A percentile compares a stretch with the other conserved stretches of the same genome.
Evolutionary conservation across 2,888 invertebrate genomes (phyloP).

Genomic region (Neria commutata): DNA sequence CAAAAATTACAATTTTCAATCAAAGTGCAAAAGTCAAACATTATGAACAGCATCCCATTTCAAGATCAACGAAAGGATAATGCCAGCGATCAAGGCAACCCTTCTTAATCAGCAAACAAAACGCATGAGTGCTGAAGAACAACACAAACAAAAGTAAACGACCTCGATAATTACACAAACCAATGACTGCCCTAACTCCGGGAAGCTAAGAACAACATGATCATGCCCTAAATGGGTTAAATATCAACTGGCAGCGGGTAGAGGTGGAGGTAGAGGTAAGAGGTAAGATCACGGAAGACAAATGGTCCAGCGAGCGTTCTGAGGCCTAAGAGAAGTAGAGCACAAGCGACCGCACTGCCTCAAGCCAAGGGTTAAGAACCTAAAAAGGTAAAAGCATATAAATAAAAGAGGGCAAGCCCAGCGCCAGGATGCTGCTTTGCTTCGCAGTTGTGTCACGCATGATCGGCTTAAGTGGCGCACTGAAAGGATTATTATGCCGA

Average conservation of each 20-base stretch:
- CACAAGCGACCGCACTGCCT: constrained; percentile 3
- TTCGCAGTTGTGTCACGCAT: constrained; percentile 45
- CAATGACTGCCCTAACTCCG: constrained; percentile 52
- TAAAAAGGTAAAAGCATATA: background rate
- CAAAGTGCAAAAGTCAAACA: constrained; percentile 55
- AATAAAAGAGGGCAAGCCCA: constrained; percentile 39
- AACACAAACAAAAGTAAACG: constrained; percentile 40
- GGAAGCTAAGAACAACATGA: constrained; percentile 30
- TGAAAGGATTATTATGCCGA: constrained; percentile 58
- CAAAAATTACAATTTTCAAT: background rate
- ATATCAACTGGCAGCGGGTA: constrained; percentile 22
- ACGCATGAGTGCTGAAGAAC: constrained; percentile 47
- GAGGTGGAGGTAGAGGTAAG: constrained; percentile 3
- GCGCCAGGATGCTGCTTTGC: constrained; percentile 18
- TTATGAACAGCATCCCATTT: constrained; percentile 42
- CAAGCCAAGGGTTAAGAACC: too few species aligned
- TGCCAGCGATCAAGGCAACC: constrained; percentile 19
- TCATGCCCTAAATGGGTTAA: constrained; percentile 49
- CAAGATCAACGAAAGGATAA: constrained; percentile 35
- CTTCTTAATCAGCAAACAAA: constrained; percentile 42
- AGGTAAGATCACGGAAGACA: constrained; percentile 42
- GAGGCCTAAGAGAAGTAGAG: constrained; percentile 4
- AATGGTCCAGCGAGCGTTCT: constrained; percentile 40
- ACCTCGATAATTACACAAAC: constrained; percentile 47
- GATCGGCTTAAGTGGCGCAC: constrained; percentile 62